A percentile compares a stretch with the other conserved stretches of the same genome.
phyloP scores from a whole-genome alignment of 2,113 vertebrate species.

The Gasterosteus aculeatus region DNA sequence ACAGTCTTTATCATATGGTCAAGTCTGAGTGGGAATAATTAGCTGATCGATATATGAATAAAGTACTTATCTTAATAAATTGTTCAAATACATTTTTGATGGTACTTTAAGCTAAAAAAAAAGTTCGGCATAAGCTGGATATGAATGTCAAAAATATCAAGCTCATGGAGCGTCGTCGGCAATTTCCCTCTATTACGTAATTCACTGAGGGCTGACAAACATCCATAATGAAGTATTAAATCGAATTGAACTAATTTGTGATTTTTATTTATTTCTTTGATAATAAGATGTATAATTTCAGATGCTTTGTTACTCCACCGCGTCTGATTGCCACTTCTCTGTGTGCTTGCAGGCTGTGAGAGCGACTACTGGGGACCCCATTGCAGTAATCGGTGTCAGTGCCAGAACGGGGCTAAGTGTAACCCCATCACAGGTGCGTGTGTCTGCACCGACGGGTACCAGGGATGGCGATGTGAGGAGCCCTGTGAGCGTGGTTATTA shows the following conservation, averaged over 20 bases:
- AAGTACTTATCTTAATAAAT: neutral
- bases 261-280: slow-evolving; percentile 14
- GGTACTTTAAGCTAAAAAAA: neutral
- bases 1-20: neutral
- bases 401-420: slow-evolving; percentile 94
- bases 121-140: neutral
- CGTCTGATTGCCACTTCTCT: slow-evolving; percentile 32
- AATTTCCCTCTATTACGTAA: neutral
- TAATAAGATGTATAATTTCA: slow-evolving; percentile 10
- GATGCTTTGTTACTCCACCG: slow-evolving; percentile 12
- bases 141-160: neutral
- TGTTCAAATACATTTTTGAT: neutral
- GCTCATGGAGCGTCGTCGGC: slow-evolving; percentile 1
- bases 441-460: slow-evolving; percentile 93
- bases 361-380: slow-evolving; percentile 97
- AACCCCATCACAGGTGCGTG: slow-evolving; percentile 99
- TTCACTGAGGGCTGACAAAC: neutral
- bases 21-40: neutral
- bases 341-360: slow-evolving; percentile 89
- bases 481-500: slow-evolving; percentile 89
- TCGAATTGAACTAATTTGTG: neutral
- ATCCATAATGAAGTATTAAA: slow-evolving; percentile 16
- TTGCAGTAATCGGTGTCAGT: slow-evolving; percentile 98
- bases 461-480: slow-evolving; percentile 97
- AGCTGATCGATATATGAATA: neutral